These are phyloP conservation scores for Drosophila insularis DNA, from an alignment of 1,140 invertebrate species.

Conservation along the genomic window DNA sequence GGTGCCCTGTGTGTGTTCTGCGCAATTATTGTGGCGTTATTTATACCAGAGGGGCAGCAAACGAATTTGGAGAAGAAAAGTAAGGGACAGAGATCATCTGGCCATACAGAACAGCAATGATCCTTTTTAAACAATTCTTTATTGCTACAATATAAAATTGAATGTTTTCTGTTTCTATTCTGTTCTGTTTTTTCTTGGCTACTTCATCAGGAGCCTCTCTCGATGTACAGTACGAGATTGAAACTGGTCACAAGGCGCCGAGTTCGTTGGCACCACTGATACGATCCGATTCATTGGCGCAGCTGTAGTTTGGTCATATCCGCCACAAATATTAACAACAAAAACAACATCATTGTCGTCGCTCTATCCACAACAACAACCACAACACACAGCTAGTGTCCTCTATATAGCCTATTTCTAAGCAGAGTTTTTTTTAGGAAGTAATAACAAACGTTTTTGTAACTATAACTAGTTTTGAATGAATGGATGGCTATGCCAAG, in stretches of 20 bases:
- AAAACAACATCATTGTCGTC: conserved; percentile 7
- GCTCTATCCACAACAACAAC: conserved; percentile 27
- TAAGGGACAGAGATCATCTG: conserved; percentile 46
- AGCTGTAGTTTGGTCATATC: conserved; percentile 83
- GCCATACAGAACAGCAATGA: not conserved
- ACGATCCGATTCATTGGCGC: conserved; percentile 88
- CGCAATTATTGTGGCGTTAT: conserved; percentile 95
- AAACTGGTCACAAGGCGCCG: conserved; percentile 88
- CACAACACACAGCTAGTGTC: conserved; percentile 44
- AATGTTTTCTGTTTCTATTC: conserved; percentile 19
- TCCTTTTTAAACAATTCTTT: not conserved
- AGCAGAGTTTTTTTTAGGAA: conserved; percentile 44
- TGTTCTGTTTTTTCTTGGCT: no score
- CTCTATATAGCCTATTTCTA: conserved; percentile 52
- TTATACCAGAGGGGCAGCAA: conserved; percentile 91
- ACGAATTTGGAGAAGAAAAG: conserved; percentile 83
- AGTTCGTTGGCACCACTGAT: conserved; percentile 91
- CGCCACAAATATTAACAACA: not conserved
- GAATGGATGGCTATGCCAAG: no score
- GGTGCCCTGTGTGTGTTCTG: conserved; percentile 98
- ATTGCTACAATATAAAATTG: not conserved
- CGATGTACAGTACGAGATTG: conserved; percentile 90
- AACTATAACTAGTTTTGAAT: conserved; percentile 65
- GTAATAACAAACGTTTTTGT: conserved; percentile 40
- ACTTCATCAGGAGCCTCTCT: conserved; percentile 85